Evolutionary conservation across 2,113 vertebrate species (phyloP).

Genomic region (Entelurus aequoreus): DNA sequence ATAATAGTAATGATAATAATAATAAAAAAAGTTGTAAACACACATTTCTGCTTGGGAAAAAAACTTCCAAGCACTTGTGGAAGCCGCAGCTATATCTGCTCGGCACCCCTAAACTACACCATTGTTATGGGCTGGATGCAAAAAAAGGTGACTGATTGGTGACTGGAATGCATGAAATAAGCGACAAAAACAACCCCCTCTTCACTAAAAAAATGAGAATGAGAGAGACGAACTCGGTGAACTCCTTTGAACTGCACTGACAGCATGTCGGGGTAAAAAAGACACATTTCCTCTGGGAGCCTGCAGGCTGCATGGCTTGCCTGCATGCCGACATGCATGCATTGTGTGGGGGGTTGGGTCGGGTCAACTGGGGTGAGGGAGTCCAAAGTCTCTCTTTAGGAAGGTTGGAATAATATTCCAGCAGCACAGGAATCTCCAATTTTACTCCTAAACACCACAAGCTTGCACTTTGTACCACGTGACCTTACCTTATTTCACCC

Average conservation of each 20-base stretch:
- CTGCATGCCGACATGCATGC: conserved; percentile 8
- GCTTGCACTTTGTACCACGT: not conserved
- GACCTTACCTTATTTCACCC: not conserved
- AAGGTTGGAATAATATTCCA: conserved; percentile 40
- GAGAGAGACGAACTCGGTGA: conserved; percentile 52
- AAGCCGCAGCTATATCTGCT: conserved; percentile 19
- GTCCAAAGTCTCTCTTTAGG: conserved; percentile 45
- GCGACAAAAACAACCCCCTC: conserved; percentile 50
- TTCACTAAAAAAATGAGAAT: conserved; percentile 26
- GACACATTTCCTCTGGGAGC: conserved; percentile 63
- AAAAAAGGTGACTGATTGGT: conserved; percentile 41
- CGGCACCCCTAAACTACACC: conserved; percentile 20
- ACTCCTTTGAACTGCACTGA: conserved; percentile 67
- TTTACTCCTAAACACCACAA: not conserved
- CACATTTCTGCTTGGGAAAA: not conserved
- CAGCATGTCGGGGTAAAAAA: conserved; percentile 53
- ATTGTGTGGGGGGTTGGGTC: conserved; percentile 65
- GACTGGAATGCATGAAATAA: conserved; percentile 63
- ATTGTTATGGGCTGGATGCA: conserved; percentile 17
- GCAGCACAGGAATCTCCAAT: conserved; percentile 37
- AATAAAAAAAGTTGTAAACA: not conserved
- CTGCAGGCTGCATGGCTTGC: conserved; percentile 24
- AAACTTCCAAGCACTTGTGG: not conserved
- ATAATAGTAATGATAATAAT: not conserved
- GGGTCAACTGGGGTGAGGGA: conserved; percentile 65